Conservation (phyloP, 2,797 vertebrate species). For the Siniperca undulata region DNA sequence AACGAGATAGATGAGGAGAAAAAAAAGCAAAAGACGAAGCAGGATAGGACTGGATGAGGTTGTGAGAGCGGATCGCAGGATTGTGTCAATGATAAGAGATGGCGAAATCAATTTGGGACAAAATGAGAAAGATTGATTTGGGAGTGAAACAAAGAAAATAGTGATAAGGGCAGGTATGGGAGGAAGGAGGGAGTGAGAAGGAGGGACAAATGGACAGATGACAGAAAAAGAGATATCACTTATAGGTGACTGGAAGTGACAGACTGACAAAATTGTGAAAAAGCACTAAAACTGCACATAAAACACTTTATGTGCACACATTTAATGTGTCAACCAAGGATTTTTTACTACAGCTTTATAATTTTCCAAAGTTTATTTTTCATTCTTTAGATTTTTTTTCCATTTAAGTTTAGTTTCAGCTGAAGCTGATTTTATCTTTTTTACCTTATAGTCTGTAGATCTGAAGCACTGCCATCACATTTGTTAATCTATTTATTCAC, state of each 20-base stretch:
- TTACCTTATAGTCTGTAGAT: neutral
- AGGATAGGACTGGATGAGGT: slow-evolving; percentile 51
- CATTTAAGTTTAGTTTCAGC: neutral
- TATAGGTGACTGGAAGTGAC: slow-evolving; percentile 39
- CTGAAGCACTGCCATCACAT: slow-evolving; percentile 1
- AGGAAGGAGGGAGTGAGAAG: slow-evolving; percentile 10
- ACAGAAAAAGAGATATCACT: slow-evolving; percentile 40
- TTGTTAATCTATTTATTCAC: slow-evolving; percentile 18
- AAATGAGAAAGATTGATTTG: slow-evolving; percentile 84
- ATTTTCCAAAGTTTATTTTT: neutral
- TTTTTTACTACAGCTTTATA: neutral
- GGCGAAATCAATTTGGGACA: slow-evolving; percentile 78
- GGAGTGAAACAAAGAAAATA: slow-evolving; percentile 74
- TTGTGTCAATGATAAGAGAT: slow-evolving; percentile 73
- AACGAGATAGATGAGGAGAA: slow-evolving; percentile 45
- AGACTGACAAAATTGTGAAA: slow-evolving; percentile 13
- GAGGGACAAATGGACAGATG: slow-evolving; percentile 30
- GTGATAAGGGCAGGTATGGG: slow-evolving; percentile 43
- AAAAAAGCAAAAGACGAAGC: slow-evolving; percentile 36
- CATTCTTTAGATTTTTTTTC: neutral
- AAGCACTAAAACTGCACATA: neutral
- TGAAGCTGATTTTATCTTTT: slow-evolving; percentile 6
- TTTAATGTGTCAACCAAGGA: slow-evolving; percentile 23
- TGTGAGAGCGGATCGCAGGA: slow-evolving; percentile 52
- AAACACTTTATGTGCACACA: slow-evolving; percentile 1